Evolutionary conservation across 2,888 invertebrate species (phyloP).

Genomic region (Cephus nigrinus): DNA sequence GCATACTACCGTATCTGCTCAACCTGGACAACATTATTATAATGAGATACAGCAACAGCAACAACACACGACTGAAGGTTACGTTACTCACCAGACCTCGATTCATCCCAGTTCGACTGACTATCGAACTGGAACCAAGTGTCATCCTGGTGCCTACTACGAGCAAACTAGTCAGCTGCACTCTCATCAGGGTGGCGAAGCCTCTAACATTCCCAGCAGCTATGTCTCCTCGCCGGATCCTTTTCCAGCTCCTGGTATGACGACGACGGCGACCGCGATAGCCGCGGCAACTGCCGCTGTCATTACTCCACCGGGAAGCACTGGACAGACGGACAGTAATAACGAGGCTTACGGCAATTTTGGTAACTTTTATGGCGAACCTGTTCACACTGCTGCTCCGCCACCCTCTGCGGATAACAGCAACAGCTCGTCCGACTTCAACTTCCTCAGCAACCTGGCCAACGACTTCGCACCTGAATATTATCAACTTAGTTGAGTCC

Average conservation of each 20-base stretch:
- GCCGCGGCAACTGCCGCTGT: slow-evolving; percentile 69
- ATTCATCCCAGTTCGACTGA: slow-evolving; percentile 42
- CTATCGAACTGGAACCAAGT: slow-evolving; percentile 51
- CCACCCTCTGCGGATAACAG: slow-evolving; percentile 79
- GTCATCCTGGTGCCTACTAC: slow-evolving; percentile 57
- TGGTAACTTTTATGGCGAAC: slow-evolving; percentile 75
- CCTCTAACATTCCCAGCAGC: slow-evolving; percentile 66
- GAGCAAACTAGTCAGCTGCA: slow-evolving; percentile 58
- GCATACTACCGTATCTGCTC: slow-evolving; percentile 65
- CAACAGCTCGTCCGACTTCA: slow-evolving; percentile 94
- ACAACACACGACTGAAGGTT: slow-evolving; percentile 44
- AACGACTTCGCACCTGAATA: slow-evolving; percentile 95
- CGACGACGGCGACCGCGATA: slow-evolving; percentile 65
- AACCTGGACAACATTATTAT: slow-evolving; percentile 67
- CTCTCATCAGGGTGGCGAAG: slow-evolving; percentile 67
- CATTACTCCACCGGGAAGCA: slow-evolving; percentile 72
- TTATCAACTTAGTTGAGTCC: slow-evolving; percentile 77
- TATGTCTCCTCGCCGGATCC: slow-evolving; percentile 67
- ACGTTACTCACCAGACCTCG: slow-evolving; percentile 53
- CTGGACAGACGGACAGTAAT: slow-evolving; percentile 69
- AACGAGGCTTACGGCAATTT: slow-evolving; percentile 77
- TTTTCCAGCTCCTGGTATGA: slow-evolving; percentile 67
- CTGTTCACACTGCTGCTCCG: slow-evolving; percentile 67
- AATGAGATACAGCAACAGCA: slow-evolving; percentile 69
- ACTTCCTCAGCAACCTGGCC: slow-evolving; percentile 90